These are phyloP conservation scores for Zaprionus capensis DNA, from an alignment of 1,140 invertebrate genomes.

Conservation along the genomic window DNA sequence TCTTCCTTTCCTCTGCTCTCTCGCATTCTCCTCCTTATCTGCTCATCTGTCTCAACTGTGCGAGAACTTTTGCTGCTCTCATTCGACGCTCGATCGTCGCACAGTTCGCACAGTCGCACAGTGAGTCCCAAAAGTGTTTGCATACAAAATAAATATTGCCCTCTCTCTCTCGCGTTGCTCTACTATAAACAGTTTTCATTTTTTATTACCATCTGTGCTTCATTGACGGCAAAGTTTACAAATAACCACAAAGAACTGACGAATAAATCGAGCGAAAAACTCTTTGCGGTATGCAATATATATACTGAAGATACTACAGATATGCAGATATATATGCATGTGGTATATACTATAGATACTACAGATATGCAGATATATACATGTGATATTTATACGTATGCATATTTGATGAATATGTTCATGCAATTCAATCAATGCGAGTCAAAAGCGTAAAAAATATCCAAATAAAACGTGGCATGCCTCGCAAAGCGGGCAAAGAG, in stretches of 20 bases:
- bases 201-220: neutral
- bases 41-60: neutral
- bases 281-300: neutral
- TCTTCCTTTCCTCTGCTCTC: neutral
- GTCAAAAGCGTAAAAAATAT: neutral
- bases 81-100: neutral
- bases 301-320: no score
- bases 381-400: neutral
- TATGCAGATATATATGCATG: neutral
- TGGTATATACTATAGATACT: neutral
- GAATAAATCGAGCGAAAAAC: neutral
- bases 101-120: neutral
- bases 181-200: conserved; percentile 1
- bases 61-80: neutral
- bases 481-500: neutral
- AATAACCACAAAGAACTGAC: neutral
- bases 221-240: neutral
- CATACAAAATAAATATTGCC: neutral
- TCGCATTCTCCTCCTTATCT: neutral
- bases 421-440: conserved; percentile 2
- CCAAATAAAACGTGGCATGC: neutral
- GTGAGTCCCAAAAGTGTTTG: neutral
- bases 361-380: neutral
- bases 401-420: neutral
- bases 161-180: neutral